Evolutionary conservation across 2,797 vertebrate genomes (phyloP), one percentile per base, ranked within the genome.

Genomic region (Smutsia gigantea): DNA sequence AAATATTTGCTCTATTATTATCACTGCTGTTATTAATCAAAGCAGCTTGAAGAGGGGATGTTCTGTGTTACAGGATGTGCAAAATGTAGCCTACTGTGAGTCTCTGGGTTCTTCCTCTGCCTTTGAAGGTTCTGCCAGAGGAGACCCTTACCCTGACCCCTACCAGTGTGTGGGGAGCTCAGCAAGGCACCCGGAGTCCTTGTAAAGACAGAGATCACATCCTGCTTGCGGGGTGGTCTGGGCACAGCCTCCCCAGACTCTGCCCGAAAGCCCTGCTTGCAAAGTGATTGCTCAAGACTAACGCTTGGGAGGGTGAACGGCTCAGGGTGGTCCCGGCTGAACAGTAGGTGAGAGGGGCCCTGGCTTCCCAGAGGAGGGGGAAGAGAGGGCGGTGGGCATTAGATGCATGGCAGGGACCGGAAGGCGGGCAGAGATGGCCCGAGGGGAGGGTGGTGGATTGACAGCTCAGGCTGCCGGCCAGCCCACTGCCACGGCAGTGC

Each of bases 331-430:
- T 79, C 82, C 61, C 11, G 3, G 18, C 34, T 94, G 17, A 68
- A 90, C 59, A 69, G 21, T 1, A 71, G 46, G 27, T 25, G 55
- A 96, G 57, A 95, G 37, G 75, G 72, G 7, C 17, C 49, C 75
- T 34, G 68, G 79, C 13, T 88, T 68, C 96, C 92, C 53, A 34
- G 23, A 64, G 84, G 46, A 57, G 85, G 31, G 25, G 27, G 78
- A 69, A 55, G n/a, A 87, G 46, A 55, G 71, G 66, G 10, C 37
- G 57, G 59, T 10, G 42, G 53, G 39, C 39, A 64, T 17, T 7
- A 34, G 61, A 63, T 63, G 51, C 0, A 0, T 6, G 39, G 34
- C 39, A 55, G 23, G 71, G 68, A 37, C 29, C 5, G 21, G 14
- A 23, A n/a, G 8, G 55, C 2, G 0, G 42, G 21, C 53, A 84